Evolutionary conservation across 1,140 invertebrate genomes (phyloP).

Genomic region (Bombus fervidus): DNA sequence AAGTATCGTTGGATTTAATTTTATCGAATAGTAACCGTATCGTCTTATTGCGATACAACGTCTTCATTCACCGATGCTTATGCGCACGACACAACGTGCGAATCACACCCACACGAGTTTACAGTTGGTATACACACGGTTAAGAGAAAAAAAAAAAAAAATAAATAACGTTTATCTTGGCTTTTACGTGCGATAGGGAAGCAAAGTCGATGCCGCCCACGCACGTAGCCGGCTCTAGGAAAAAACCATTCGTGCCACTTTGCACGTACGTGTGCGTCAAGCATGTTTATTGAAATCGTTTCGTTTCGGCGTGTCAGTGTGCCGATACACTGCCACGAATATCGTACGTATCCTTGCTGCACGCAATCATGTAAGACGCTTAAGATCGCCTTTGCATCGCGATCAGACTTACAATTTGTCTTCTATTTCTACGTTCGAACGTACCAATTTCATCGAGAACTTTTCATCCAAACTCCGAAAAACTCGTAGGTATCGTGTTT

Average conservation of each 20-base stretch:
- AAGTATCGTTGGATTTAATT: slow-evolving; percentile 4
- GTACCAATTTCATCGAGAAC: no score
- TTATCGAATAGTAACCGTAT: slow-evolving; percentile 23
- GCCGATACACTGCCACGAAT: background rate
- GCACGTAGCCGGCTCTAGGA: slow-evolving; percentile 43
- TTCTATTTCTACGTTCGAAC: background rate
- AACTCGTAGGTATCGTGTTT: no score
- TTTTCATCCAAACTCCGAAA: no score
- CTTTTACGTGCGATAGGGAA: slow-evolving; percentile 54
- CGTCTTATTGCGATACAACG: slow-evolving; percentile 42
- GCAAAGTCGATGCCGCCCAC: slow-evolving; percentile 41
- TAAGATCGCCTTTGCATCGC: background rate
- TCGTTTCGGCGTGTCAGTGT: slow-evolving; percentile 33
- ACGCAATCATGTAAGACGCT: slow-evolving; percentile 17
- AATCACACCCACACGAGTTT: background rate
- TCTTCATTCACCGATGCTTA: slow-evolving; percentile 41
- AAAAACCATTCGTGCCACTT: slow-evolving; percentile 54
- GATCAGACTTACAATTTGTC: slow-evolving; percentile 43
- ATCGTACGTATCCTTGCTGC: slow-evolving; percentile 16
- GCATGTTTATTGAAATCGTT: slow-evolving; percentile 52
- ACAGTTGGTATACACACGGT: background rate
- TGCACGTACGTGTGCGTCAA: slow-evolving; percentile 43
- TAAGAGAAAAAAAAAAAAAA: background rate
- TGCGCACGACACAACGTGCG: slow-evolving; percentile 9
- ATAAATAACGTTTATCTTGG: slow-evolving; percentile 51